These are phyloP conservation scores for Anguilla megastoma DNA, from an alignment of 2,797 vertebrate genomes.

Conservation along the genomic window DNA sequence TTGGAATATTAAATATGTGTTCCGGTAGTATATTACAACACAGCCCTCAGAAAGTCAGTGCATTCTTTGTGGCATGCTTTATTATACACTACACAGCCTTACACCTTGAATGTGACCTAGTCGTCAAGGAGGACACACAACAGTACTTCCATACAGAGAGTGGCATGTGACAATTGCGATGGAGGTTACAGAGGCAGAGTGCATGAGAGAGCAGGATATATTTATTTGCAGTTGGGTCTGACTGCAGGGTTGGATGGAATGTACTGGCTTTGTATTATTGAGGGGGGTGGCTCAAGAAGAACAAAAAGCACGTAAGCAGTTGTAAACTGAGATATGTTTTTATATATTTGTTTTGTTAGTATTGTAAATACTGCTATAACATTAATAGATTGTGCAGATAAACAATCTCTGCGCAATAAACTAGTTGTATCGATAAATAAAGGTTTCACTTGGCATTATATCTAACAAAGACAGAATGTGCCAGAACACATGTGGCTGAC, in stretches of 20 bases:
- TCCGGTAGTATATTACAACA: background rate
- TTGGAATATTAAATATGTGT: background rate
- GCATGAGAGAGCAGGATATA: background rate
- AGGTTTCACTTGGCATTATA: background rate
- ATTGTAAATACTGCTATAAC: too few relatives aligned
- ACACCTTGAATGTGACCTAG: background rate
- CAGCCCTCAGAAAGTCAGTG: background rate
- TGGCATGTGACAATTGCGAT: too few relatives aligned
- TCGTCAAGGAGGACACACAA: background rate
- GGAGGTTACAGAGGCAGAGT: background rate
- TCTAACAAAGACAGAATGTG: background rate
- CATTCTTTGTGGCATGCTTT: background rate
- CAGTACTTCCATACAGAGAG: background rate
- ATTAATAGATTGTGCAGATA: too few relatives aligned
- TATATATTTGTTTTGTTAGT: too few relatives aligned
- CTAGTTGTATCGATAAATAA: background rate
- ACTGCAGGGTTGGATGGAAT: background rate
- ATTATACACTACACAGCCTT: background rate
- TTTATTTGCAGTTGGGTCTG: background rate
- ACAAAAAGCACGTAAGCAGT: too few relatives aligned
- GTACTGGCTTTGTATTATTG: background rate
- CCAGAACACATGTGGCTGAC: too few relatives aligned
- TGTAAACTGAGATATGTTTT: too few relatives aligned
- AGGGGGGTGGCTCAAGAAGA: too few relatives aligned
- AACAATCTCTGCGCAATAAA: too few relatives aligned